These are phyloP conservation scores for Plagodis dolabraria DNA, from an alignment of 2,888 invertebrate species.

Conservation along the genomic window DNA sequence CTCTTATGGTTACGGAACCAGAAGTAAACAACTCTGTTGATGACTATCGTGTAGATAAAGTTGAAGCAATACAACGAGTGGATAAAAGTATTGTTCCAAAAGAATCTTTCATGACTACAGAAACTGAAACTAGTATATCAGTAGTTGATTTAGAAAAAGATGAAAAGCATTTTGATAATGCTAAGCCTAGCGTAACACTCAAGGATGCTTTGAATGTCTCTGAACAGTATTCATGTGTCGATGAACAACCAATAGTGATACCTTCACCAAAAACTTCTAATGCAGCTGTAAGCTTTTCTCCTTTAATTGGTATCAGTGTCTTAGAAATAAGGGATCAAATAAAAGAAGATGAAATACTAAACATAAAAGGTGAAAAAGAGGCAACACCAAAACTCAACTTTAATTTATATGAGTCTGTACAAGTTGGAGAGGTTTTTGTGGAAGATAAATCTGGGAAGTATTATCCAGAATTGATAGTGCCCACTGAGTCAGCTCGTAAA, in stretches of 20 bases:
- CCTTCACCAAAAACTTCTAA: constrained; percentile 75
- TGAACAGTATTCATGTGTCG: constrained; percentile 85
- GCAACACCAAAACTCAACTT: constrained; percentile 86
- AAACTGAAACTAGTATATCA: constrained; percentile 80
- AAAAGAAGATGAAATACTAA: constrained; percentile 84
- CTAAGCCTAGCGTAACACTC: constrained; percentile 83
- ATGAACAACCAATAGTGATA: constrained; percentile 84
- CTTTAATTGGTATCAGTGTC: constrained; percentile 87
- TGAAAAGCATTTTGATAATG: constrained; percentile 71
- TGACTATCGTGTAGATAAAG: constrained; percentile 50
- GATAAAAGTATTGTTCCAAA: constrained; percentile 56
- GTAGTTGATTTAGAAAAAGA: constrained; percentile 71
- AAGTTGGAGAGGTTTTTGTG: constrained; percentile 88
- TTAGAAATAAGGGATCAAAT: constrained; percentile 87
- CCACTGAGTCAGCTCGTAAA: constrained; percentile 90
- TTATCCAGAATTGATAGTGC: constrained; percentile 91
- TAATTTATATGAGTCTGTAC: constrained; percentile 86
- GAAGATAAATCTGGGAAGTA: constrained; percentile 91
- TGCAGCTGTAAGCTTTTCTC: constrained; percentile 84
- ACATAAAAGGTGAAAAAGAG: constrained; percentile 68
- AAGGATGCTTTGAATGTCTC: constrained; percentile 88
- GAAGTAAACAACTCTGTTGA: constrained; percentile 57
- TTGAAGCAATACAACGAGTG: constrained; percentile 49
- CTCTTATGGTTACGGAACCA: constrained; percentile 68
- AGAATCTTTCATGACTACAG: constrained; percentile 80